phyloP scores from a whole-genome alignment of 2,797 vertebrate genomes.

The Artibeus lituratus region DNA sequence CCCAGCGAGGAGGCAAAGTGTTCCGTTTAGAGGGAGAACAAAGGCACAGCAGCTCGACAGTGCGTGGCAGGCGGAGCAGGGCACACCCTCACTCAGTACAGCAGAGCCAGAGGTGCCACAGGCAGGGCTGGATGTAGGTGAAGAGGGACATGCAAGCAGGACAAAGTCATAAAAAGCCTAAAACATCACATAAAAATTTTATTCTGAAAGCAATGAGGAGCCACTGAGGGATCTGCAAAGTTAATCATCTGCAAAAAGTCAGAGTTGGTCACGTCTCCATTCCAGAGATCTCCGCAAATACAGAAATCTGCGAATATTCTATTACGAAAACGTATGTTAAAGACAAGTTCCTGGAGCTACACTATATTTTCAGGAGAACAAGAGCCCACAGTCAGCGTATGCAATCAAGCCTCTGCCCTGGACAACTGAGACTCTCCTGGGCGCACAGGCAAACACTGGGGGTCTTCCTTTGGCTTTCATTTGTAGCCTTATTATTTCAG shows the following conservation, averaged over 20 bases:
- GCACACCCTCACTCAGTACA: rapidly evolving
- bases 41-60: not conserved
- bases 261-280: not conserved
- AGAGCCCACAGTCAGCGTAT: not conserved
- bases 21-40: not conserved
- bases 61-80: not conserved
- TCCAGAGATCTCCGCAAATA: not conserved
- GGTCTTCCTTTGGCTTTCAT: not conserved
- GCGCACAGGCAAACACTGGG: not conserved
- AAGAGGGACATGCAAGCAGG: not conserved
- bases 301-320: not conserved
- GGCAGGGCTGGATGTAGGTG: not conserved
- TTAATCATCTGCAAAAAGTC: not conserved
- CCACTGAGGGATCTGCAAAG: not conserved
- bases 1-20: not conserved
- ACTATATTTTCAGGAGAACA: not conserved
- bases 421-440: not conserved
- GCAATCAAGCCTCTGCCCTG: not conserved
- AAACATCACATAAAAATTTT: not conserved
- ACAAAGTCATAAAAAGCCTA: not conserved
- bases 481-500: not conserved
- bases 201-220: not conserved
- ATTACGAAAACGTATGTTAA: not conserved
- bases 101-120: not conserved
- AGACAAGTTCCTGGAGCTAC: not conserved